These are phyloP conservation scores for Tineola bisselliella DNA, from an alignment of 2,888 invertebrate genomes.

Conservation along the genomic window DNA sequence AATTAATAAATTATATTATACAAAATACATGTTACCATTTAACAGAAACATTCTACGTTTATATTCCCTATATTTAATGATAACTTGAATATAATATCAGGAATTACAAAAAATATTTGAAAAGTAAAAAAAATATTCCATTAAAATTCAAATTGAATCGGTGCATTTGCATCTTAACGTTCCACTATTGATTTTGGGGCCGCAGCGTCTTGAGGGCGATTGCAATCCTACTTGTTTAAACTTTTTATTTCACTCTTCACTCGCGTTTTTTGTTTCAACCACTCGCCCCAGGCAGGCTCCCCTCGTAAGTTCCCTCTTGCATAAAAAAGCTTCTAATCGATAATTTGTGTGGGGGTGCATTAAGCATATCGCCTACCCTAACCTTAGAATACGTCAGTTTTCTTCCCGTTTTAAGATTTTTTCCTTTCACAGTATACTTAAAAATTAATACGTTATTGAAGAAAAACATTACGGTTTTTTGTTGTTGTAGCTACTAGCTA, in stretches of 20 bases:
- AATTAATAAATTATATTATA: too few species aligned
- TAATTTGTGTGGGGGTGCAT: conserved; percentile 70
- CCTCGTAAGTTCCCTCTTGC: conserved; percentile 63
- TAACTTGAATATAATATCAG: background rate
- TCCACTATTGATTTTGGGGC: conserved; percentile 13
- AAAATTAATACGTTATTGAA: background rate
- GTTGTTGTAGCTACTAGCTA: background rate
- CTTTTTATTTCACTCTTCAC: conserved; percentile 68
- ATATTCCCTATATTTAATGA: too few species aligned
- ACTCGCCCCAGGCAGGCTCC: conserved; percentile 56
- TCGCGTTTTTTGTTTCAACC: conserved; percentile 67
- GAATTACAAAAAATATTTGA: background rate
- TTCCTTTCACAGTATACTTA: conserved; percentile 27
- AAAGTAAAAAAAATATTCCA: background rate
- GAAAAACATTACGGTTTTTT: background rate
- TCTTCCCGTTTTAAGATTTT: conserved; percentile 60
- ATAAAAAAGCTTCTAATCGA: conserved; percentile 70
- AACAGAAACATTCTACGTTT: too few species aligned
- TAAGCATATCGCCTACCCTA: conserved; percentile 60
- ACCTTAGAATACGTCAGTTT: conserved; percentile 46
- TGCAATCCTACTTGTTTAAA: conserved; percentile 62
- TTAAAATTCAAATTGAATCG: conserved; percentile 11
- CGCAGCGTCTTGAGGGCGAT: conserved; percentile 12
- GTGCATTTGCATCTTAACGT: conserved; percentile 3
- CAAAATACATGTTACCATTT: too few species aligned